These are phyloP conservation scores for Machimus rusticus DNA, from an alignment of 2,888 invertebrate species.

Conservation along the genomic window DNA sequence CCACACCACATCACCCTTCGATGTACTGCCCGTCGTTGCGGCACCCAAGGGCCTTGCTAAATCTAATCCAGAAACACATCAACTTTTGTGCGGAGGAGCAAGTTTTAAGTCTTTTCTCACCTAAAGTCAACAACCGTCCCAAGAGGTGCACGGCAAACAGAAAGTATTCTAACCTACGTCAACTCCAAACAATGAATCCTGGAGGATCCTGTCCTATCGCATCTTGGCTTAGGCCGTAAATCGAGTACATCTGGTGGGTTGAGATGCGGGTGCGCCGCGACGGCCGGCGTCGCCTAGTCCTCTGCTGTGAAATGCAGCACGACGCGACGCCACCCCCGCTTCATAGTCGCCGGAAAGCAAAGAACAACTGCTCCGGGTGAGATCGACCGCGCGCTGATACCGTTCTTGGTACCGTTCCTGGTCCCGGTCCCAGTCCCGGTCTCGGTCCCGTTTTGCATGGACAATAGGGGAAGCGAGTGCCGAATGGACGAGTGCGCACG, in stretches of 20 bases:
- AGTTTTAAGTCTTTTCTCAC: conserved; percentile 32
- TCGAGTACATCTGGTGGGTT: not conserved
- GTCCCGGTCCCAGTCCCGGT: not conserved
- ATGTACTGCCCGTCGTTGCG: not conserved
- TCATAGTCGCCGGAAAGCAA: not conserved
- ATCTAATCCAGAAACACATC: conserved; percentile 22
- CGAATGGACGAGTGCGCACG: conserved; percentile 3
- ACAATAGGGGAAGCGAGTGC: conserved; percentile 15
- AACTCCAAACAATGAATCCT: conserved; percentile 24
- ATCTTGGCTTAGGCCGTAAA: conserved; percentile 19
- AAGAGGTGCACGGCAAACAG: conserved; percentile 26
- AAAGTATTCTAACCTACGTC: conserved; percentile 32
- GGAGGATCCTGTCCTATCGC: conserved; percentile 24
- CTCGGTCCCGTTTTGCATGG: not conserved
- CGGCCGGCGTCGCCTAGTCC: not conserved
- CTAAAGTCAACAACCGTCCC: conserved; percentile 31
- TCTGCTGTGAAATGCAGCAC: not conserved
- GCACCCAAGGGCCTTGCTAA: not conserved
- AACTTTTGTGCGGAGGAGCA: conserved; percentile 11
- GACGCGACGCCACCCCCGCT: not conserved
- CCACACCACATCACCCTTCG: no score
- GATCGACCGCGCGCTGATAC: not conserved
- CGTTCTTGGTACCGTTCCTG: no score
- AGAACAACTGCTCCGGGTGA: conserved; percentile 11
- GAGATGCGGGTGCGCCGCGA: not conserved